A percentile compares a stretch with the other conserved stretches of the same genome.
Conservation (phyloP, 2,113 vertebrate species). For the Cervus canadensis region DNA sequence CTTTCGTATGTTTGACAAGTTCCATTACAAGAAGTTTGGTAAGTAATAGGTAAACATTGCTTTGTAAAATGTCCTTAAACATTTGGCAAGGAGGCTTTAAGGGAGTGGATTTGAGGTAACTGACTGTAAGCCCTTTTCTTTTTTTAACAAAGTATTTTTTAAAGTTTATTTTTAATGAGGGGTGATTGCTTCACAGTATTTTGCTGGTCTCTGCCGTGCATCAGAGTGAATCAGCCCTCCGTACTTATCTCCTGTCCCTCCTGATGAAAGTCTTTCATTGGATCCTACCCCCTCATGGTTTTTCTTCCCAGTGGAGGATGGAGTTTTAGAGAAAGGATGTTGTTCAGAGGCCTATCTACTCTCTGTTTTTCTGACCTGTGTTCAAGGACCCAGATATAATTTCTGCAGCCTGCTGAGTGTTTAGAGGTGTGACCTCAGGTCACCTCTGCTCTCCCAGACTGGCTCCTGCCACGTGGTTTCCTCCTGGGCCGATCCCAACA, state of each 20-base stretch:
- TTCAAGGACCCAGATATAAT: background rate
- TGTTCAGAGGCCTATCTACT: background rate
- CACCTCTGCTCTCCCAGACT: background rate
- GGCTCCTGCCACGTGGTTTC: background rate
- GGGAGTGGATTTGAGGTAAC: background rate
- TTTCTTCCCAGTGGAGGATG: background rate
- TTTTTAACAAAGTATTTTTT: background rate
- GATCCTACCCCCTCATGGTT: background rate
- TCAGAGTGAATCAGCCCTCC: background rate
- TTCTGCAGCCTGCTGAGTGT: background rate
- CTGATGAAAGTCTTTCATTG: background rate
- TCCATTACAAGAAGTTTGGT: background rate
- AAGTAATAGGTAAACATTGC: background rate
- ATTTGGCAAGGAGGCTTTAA: background rate
- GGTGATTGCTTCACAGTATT: background rate
- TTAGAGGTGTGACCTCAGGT: background rate
- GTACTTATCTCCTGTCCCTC: background rate
- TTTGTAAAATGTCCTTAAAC: background rate
- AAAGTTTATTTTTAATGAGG: background rate
- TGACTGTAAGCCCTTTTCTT: background rate
- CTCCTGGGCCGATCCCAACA: background rate
- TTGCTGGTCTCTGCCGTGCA: background rate
- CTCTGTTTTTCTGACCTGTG: background rate
- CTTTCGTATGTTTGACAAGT: background rate
- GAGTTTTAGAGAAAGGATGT: background rate